phyloP scores from a whole-genome alignment of 2,797 vertebrate genomes.

The Ceyx erithaca region DNA sequence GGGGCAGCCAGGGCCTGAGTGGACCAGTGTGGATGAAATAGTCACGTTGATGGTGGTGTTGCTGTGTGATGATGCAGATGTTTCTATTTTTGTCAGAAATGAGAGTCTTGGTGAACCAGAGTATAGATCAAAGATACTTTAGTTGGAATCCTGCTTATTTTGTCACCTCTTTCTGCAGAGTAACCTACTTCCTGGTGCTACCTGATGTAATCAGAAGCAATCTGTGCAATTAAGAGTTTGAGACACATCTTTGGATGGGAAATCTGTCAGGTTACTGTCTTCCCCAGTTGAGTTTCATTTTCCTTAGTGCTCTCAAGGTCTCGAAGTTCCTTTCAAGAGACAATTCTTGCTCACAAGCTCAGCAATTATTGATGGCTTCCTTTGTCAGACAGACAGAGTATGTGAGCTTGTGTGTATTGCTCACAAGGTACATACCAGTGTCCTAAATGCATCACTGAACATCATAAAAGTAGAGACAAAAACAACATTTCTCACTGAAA shows the following conservation, averaged over 20 bases:
- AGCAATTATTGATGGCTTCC: conserved; percentile 54
- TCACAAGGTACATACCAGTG: background rate
- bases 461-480: background rate
- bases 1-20: background rate
- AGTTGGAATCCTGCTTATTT: conserved; percentile 4
- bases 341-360: background rate
- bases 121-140: background rate
- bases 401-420: conserved; percentile 17
- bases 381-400: conserved; percentile 30
- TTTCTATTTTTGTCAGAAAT: conserved; percentile 26
- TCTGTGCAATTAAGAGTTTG: conserved; percentile 47
- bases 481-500: background rate
- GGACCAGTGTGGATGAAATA: background rate
- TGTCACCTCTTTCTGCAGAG: conserved; percentile 28
- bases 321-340: conserved; percentile 45
- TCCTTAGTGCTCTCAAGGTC: background rate
- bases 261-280: conserved; percentile 51
- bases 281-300: conserved; percentile 14
- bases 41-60: background rate
- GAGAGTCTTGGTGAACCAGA: background rate
- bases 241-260: conserved; percentile 15
- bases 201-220: conserved; percentile 12
- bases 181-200: conserved; percentile 53
- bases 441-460: conserved; percentile 27
- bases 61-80: background rate